Conservation (phyloP, 2,113 vertebrate species). For the Scytalopus superciliaris region DNA sequence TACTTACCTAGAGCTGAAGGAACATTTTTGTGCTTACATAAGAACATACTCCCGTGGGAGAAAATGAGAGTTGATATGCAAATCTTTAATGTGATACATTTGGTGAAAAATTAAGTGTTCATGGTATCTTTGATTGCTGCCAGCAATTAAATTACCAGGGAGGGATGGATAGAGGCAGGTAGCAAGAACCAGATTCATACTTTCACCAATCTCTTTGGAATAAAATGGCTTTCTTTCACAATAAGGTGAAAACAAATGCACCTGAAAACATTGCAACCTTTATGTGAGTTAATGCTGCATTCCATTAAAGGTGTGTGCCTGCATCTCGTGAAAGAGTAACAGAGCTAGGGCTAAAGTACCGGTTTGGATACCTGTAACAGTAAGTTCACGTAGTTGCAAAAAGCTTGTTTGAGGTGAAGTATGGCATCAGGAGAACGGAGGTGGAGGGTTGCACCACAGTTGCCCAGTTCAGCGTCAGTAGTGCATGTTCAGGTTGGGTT, state of each 20-base stretch:
- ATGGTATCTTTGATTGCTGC: background rate
- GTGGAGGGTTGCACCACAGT: background rate
- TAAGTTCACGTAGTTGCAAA: background rate
- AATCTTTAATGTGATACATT: background rate
- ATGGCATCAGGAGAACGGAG: background rate
- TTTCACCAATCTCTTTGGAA: background rate
- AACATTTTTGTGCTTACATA: background rate
- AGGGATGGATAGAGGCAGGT: background rate
- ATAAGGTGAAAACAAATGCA: background rate
- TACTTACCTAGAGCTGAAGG: background rate
- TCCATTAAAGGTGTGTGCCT: background rate
- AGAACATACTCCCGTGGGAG: background rate
- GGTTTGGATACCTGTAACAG: background rate
- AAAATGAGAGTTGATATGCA: background rate
- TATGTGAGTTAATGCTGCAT: background rate
- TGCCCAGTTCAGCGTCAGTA: background rate
- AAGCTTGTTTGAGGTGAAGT: background rate
- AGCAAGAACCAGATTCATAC: background rate
- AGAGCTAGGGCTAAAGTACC: background rate
- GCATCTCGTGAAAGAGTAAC: background rate
- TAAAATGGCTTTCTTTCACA: background rate
- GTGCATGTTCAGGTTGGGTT: background rate
- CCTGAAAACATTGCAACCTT: background rate
- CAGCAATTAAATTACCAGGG: background rate
- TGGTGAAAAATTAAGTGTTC: background rate